A percentile compares a stretch with the other conserved stretches of the same genome.
Evolutionary conservation across 2,888 invertebrate species (phyloP).

Genomic region (Scaeva pyrastri): DNA sequence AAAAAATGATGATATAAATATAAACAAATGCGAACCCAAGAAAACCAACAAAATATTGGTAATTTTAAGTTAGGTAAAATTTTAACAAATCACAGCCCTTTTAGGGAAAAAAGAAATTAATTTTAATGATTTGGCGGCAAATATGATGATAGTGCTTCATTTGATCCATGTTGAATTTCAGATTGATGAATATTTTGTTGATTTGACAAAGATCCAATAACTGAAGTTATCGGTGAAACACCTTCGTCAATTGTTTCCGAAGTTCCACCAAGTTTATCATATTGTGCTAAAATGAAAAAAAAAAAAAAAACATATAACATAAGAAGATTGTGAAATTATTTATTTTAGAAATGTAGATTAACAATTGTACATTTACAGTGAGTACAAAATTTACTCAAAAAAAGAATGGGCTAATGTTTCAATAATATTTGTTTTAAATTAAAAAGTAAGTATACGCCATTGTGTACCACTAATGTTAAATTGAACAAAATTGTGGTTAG

Average conservation of each 20-base stretch:
- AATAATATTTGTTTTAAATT: too few species aligned
- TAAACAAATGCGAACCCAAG: not conserved
- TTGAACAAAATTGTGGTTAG: too few species aligned
- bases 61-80: not conserved
- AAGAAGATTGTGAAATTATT: too few species aligned
- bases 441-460: too few species aligned
- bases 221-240: constrained; percentile 82
- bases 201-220: constrained; percentile 80
- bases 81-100: constrained; percentile 64
- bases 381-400: too few species aligned
- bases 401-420: too few species aligned
- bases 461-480: too few species aligned
- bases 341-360: too few species aligned
- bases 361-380: too few species aligned
- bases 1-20: constrained; percentile 21
- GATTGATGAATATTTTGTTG: constrained; percentile 54
- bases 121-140: constrained; percentile 55
- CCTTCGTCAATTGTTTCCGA: constrained; percentile 82
- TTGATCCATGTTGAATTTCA: constrained; percentile 22
- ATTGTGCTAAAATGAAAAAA: constrained; percentile 80
- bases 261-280: constrained; percentile 82
- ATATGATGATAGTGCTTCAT: constrained; percentile 13
- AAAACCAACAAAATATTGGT: not conserved
- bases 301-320: too few species aligned
- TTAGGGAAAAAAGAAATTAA: not conserved